Evolutionary conservation across 2,113 vertebrate genomes (phyloP), one percentile per base, ranked within the genome.

Genomic region (Anguilla japonica): DNA sequence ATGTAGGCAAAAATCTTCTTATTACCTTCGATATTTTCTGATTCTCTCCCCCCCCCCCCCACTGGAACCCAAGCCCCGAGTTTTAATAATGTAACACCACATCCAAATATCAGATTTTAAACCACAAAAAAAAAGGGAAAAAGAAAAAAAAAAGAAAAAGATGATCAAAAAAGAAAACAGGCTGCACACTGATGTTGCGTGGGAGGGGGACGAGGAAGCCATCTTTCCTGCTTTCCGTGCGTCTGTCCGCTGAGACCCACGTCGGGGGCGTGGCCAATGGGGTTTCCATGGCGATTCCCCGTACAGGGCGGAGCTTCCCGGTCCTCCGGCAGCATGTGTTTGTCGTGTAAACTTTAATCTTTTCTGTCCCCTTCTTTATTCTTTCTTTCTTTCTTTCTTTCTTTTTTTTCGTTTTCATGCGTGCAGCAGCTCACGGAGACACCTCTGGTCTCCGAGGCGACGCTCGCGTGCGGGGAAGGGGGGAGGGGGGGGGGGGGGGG

Each of bases 341-440:
- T 53, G 7, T 97, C 97, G 96, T 99, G 98, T 99, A 99, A 99
- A 99, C 98, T 97, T 67, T 97, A 94, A 94, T 93, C 95, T 96
- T 96, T 91, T 91, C 90, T 93, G 20, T 78, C 71, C 20, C n/a
- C 8, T 11, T 93, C 94, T 92, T 91, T 93, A 2, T 67, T 67
- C 2, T 67, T 67, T 20, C 2, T 67, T 67, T 4, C 26, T 5
- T 5, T 67, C 26, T 22, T 26, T 16, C 2, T 60, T 60, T 26
- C n/a, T 71, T 26, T 71, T 71, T 26, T 75, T 11, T 75, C 11
- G 22, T 88, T 92, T 90, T 92, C 92, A 91, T 85, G 89, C 96
- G 96, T 91, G 94, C 94, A 96, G 95, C 97, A 34, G 97, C 95
- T 96, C 97, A 96, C 97, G 97, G 97, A 96, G 95, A 97, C 43